A percentile compares a stretch with the other conserved stretches of the same genome.
phyloP scores from a whole-genome alignment of 2,797 vertebrate species.

The Thalassophryne amazonica region DNA sequence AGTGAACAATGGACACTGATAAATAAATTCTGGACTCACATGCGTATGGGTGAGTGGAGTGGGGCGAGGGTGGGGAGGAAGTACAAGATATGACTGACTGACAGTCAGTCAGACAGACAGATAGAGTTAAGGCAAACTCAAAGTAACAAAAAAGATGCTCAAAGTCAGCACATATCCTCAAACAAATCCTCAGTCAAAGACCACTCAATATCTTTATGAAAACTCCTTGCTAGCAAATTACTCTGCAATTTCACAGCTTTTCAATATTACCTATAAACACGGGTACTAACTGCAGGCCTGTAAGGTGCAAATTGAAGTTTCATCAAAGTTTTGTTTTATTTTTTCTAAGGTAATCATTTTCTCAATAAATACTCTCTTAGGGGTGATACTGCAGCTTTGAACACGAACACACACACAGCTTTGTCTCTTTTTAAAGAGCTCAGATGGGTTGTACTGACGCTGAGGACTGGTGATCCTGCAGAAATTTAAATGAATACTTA shows the following conservation, averaged over 20 bases:
- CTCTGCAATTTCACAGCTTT: slow-evolving; percentile 47
- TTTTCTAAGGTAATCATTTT: slow-evolving; percentile 70
- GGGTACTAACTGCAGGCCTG: slow-evolving; percentile 41
- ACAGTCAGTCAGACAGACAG: too few relatives aligned
- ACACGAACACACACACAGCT: slow-evolving; percentile 17
- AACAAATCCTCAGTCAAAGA: slow-evolving; percentile 17
- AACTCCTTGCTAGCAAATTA: slow-evolving; percentile 15
- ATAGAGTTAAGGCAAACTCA: too few relatives aligned
- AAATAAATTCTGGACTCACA: too few relatives aligned
- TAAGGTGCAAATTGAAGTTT: slow-evolving; percentile 60
- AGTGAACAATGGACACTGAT: too few relatives aligned
- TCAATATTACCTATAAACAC: slow-evolving; percentile 56
- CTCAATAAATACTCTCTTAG: slow-evolving; percentile 62
- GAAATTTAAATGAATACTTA: slow-evolving; percentile 69
- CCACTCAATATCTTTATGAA: slow-evolving; percentile 26
- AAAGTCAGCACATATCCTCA: slow-evolving; percentile 8
- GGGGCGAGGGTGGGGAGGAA: too few relatives aligned
- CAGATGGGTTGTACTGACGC: slow-evolving; percentile 67
- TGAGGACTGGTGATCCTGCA: slow-evolving; percentile 69
- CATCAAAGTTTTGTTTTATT: slow-evolving; percentile 65
- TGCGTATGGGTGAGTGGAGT: too few relatives aligned
- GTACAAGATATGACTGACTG: too few relatives aligned
- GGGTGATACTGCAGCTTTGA: slow-evolving; percentile 46
- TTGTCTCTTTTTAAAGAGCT: slow-evolving; percentile 64
- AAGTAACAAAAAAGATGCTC: not conserved